These are phyloP conservation scores for Tenrec ecaudatus DNA, from an alignment of 2,113 vertebrate species.

Conservation along the genomic window DNA sequence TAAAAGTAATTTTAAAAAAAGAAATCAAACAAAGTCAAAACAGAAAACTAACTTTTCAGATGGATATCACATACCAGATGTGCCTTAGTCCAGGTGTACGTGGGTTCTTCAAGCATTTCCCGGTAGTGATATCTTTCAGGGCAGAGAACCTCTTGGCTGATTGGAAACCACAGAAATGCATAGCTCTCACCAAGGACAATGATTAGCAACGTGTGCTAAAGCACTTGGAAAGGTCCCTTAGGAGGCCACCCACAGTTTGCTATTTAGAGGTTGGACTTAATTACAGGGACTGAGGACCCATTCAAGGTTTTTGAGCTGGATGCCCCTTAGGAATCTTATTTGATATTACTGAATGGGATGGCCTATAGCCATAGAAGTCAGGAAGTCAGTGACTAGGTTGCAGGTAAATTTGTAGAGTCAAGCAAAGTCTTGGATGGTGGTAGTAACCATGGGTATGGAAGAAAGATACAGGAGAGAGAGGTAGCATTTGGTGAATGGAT, in stretches of 20 bases:
- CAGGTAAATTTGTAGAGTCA: neutral
- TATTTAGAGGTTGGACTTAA: neutral
- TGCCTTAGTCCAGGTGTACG: neutral
- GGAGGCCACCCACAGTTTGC: neutral
- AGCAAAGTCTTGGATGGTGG: neutral
- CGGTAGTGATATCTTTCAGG: neutral
- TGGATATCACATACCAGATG: neutral
- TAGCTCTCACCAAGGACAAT: neutral
- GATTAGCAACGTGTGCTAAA: neutral
- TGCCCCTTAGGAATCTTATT: neutral
- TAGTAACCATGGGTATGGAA: neutral
- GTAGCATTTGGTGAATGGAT: neutral
- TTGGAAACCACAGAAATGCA: neutral
- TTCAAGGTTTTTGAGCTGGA: neutral
- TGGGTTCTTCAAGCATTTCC: slow-evolving; percentile 2
- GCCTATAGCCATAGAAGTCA: neutral
- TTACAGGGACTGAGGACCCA: neutral
- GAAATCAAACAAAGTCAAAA: too few relatives aligned
- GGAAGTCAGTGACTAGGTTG: neutral
- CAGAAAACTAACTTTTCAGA: neutral
- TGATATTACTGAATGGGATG: neutral
- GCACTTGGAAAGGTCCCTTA: neutral
- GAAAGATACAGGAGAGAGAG: neutral
- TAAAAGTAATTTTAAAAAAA: too few relatives aligned
- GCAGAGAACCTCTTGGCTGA: neutral